Conservation (phyloP, 2,888 invertebrate genomes). For the Perithous albicinctus region DNA sequence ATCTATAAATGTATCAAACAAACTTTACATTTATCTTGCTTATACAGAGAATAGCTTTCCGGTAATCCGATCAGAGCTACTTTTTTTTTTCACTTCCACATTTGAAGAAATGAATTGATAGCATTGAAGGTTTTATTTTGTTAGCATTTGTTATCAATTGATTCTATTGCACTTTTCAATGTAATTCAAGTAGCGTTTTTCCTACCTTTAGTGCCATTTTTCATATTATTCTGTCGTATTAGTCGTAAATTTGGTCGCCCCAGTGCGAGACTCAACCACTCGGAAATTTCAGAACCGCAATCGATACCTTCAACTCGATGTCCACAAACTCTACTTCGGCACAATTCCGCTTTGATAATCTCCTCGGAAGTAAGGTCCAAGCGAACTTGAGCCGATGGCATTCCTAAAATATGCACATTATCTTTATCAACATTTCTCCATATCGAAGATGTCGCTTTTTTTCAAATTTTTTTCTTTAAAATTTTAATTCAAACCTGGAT, state of each 20-base stretch:
- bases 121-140: no score
- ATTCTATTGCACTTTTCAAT: no score
- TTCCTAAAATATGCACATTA: conserved; percentile 83
- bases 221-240: conserved; percentile 86
- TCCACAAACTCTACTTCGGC: conserved; percentile 94
- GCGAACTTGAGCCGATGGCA: conserved; percentile 86
- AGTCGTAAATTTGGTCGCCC: conserved; percentile 89
- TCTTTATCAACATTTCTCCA: conserved; percentile 36
- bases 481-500: conserved; percentile 85
- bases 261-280: conserved; percentile 93
- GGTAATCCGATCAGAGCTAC: no score
- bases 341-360: conserved; percentile 85
- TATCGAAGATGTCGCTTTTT: background rate
- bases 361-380: conserved; percentile 83
- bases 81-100: no score
- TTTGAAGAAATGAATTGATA: no score
- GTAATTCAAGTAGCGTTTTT: no score
- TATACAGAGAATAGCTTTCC: no score
- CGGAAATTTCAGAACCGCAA: conserved; percentile 92
- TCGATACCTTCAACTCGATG: conserved; percentile 92
- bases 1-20: background rate
- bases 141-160: no score
- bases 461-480: conserved; percentile 13
- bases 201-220: conserved; percentile 42
- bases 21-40: background rate